Conservation (phyloP, 2,797 vertebrate genomes). For the Lacerta viridis region DNA sequence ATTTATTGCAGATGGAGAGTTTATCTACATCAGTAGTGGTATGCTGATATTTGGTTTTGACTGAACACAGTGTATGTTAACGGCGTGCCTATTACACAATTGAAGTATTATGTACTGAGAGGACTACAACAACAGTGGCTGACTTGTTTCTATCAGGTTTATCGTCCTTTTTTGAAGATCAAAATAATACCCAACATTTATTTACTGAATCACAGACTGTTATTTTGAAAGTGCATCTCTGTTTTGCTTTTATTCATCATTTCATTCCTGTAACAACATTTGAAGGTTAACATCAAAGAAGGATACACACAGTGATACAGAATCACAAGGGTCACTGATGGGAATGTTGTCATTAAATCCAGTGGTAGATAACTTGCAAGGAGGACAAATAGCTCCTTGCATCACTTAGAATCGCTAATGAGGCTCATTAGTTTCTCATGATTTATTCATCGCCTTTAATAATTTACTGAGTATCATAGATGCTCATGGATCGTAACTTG, state of each 20-base stretch:
- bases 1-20: no score
- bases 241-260: background rate
- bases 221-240: background rate
- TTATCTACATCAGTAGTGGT: no score
- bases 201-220: background rate
- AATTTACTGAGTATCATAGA: slow-evolving; percentile 21
- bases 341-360: slow-evolving; percentile 59
- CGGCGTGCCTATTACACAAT: no score
- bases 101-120: no score
- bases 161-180: background rate
- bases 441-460: slow-evolving; percentile 31
- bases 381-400: slow-evolving; percentile 52
- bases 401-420: slow-evolving; percentile 59
- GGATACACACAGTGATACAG: slow-evolving; percentile 16
- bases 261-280: slow-evolving; percentile 35
- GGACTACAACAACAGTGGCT: background rate
- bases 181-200: background rate
- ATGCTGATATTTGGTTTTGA: no score
- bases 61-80: no score
- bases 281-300: slow-evolving; percentile 56
- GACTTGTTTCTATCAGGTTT: background rate
- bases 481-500: slow-evolving; percentile 1
- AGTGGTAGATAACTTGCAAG: slow-evolving; percentile 47
- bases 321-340: slow-evolving; percentile 40
- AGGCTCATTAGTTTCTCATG: slow-evolving; percentile 51